phyloP scores from a whole-genome alignment of 1,140 invertebrate species.

The Neodiprion virginianus region DNA sequence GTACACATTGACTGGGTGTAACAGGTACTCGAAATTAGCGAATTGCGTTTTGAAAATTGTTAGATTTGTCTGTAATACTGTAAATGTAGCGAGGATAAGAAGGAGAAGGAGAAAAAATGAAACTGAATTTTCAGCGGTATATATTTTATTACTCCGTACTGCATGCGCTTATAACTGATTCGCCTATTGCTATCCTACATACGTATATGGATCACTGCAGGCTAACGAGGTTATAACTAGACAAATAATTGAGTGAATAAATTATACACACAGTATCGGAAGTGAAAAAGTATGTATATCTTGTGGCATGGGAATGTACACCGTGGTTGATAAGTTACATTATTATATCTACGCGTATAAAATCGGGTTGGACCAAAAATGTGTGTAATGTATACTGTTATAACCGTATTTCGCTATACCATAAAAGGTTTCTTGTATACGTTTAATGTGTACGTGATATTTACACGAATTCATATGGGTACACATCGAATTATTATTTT shows the following conservation, averaged over 20 bases:
- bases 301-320: not conserved
- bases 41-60: no score
- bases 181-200: not conserved
- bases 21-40: no score
- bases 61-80: no score
- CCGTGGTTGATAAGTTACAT: not conserved
- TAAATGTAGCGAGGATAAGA: not conserved
- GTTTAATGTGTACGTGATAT: not conserved
- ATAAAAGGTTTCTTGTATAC: no score
- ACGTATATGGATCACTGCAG: not conserved
- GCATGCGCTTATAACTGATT: not conserved
- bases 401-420: not conserved
- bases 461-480: no score
- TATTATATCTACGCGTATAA: not conserved
- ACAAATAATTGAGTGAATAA: not conserved
- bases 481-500: no score
- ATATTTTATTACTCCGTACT: constrained; percentile 2
- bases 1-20: no score
- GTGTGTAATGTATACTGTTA: not conserved
- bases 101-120: not conserved
- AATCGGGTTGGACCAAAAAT: not conserved
- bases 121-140: constrained; percentile 1
- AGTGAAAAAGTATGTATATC: no score
- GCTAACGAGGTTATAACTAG: not conserved
- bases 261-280: not conserved